Conservation (phyloP, 92 coral and sea anemone genomes). For the Porites cylindrica region DNA sequence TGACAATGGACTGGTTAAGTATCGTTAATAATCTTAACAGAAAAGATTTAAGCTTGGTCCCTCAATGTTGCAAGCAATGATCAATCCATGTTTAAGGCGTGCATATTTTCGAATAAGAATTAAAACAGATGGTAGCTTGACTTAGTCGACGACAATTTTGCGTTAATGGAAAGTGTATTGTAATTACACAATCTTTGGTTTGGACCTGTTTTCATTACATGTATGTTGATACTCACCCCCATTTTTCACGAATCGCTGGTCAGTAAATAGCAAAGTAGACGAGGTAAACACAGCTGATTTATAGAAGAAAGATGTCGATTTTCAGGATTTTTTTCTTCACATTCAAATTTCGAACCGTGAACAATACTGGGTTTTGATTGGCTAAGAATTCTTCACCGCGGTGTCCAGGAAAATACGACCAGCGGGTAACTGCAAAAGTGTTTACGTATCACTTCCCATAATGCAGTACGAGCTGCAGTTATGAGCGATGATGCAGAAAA, state of each 20-base stretch:
- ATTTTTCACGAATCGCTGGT: slow-evolving; percentile 1
- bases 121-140: not conserved
- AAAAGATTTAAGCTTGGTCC: no score
- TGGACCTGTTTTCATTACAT: not conserved
- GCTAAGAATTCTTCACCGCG: not conserved
- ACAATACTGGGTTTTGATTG: slow-evolving; percentile 33
- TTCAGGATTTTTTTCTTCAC: not conserved
- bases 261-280: slow-evolving; percentile 10
- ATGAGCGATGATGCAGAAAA: slow-evolving; percentile 83
- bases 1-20: no score
- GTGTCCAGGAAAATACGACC: not conserved
- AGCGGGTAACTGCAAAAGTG: slow-evolving; percentile 52
- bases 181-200: not conserved
- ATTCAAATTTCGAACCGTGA: slow-evolving; percentile 62
- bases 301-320: not conserved
- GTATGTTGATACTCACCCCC: slow-evolving; percentile 24
- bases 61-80: no score
- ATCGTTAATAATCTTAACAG: no score
- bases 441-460: slow-evolving; percentile 80
- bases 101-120: not conserved
- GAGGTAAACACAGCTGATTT: slow-evolving; percentile 47
- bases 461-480: slow-evolving; percentile 59
- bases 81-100: no score
- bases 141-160: not conserved
- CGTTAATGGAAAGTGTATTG: not conserved